Percentiles rank a stretch among this genome's conserved stretches.
Conservation (phyloP, 2,797 vertebrate genomes). For the Silurus lanzhouensis region DNA sequence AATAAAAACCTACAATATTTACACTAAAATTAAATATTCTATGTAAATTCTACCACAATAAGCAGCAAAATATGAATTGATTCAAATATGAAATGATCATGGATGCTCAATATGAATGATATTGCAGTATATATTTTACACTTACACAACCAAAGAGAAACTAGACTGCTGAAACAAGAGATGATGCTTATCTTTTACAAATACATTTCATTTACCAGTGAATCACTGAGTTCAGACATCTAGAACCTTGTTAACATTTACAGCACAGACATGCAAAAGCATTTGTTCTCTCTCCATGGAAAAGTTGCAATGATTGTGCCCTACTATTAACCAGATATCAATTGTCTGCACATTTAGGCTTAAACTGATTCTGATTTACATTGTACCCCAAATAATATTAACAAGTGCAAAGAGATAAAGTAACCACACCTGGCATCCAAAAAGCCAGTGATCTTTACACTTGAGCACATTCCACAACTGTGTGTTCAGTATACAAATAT, state of each 20-base stretch:
- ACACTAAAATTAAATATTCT: neutral
- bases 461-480: conserved; percentile 31
- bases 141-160: neutral
- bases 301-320: neutral
- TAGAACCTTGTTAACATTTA: neutral
- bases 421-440: conserved; percentile 12
- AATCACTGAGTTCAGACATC: neutral
- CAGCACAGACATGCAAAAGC: neutral
- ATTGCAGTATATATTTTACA: neutral
- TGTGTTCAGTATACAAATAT: conserved; percentile 40
- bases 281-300: neutral
- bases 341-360: neutral
- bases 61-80: neutral
- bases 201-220: neutral
- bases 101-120: neutral
- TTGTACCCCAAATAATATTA: neutral
- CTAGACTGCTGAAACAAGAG: neutral
- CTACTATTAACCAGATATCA: neutral
- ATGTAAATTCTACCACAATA: neutral
- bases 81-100: neutral
- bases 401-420: neutral
- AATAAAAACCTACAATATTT: too few species aligned
- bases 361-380: neutral
- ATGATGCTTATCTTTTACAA: neutral
- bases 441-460: conserved; percentile 6